Conservation (phyloP, 2,888 invertebrate genomes). For the Hirtodrosophila trivittata region DNA sequence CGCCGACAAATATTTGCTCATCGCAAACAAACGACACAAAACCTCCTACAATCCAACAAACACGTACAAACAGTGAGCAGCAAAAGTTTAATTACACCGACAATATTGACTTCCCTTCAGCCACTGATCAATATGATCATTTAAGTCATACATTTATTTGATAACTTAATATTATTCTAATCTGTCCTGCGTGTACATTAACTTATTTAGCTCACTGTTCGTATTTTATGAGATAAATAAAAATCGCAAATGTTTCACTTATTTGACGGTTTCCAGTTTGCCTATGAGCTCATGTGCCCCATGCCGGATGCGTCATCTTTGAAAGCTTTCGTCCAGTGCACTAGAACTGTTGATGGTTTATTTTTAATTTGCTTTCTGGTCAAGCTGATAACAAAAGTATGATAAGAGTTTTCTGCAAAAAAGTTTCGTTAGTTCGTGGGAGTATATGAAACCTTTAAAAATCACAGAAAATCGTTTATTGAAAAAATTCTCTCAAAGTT, state of each 20-base stretch:
- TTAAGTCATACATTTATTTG: too few relatives aligned
- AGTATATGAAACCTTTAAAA: too few relatives aligned
- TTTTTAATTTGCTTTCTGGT: slow-evolving; percentile 21
- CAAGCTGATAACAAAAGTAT: slow-evolving; percentile 31
- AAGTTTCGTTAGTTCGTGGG: too few relatives aligned
- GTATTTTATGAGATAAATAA: slow-evolving; percentile 24
- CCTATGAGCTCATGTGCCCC: slow-evolving; percentile 49
- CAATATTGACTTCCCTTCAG: too few relatives aligned
- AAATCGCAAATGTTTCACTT: slow-evolving; percentile 41
- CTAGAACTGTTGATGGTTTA: slow-evolving; percentile 6
- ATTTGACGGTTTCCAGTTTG: slow-evolving; percentile 20
- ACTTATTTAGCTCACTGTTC: slow-evolving; percentile 4
- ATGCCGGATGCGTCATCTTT: slow-evolving; percentile 41
- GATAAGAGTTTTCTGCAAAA: slow-evolving; percentile 39
- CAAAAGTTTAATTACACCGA: not conserved
- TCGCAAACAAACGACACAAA: slow-evolving; percentile 35
- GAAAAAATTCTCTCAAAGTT: too few relatives aligned
- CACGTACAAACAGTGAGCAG: slow-evolving; percentile 7
- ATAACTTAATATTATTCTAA: too few relatives aligned
- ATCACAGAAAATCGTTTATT: too few relatives aligned
- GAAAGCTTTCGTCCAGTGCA: slow-evolving; percentile 17
- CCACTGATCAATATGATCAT: too few relatives aligned
- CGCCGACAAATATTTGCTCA: slow-evolving; percentile 50
- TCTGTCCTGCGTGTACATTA: too few relatives aligned
- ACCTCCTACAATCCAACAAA: slow-evolving; percentile 31